These are phyloP conservation scores for silkworm (Bombyx mori) DNA, from an alignment of 1,140 invertebrate species.

Conservation along the genomic window ASM3026992v2 NC_085110.1:753501-754000, in stretches of 20 bases:
- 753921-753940: conserved; percentile 12
- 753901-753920: conserved; percentile 47
- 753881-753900: conserved; percentile 38
- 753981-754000: too few relatives aligned
- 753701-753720: conserved; percentile 48
- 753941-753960: too few relatives aligned
- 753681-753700: conserved; percentile 40
- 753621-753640: not conserved
- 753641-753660: not conserved
- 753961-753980: too few relatives aligned
- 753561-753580: too few relatives aligned
- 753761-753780: conserved; percentile 29
- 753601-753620: not conserved
- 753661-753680: conserved; percentile 4
- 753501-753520: too few relatives aligned
- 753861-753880: conserved; percentile 50
- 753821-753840: conserved; percentile 36
- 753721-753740: conserved; percentile 41
- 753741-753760: conserved; percentile 27
- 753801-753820: conserved; percentile 41
- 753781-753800: conserved; percentile 58
- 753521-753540: too few relatives aligned
- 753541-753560: too few relatives aligned
- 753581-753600: too few relatives aligned
- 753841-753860: conserved; percentile 38